Evolutionary conservation across 2,888 invertebrate genomes (phyloP), one percentile per base, ranked within the genome.

Genomic region (Polymixis flavicincta): DNA sequence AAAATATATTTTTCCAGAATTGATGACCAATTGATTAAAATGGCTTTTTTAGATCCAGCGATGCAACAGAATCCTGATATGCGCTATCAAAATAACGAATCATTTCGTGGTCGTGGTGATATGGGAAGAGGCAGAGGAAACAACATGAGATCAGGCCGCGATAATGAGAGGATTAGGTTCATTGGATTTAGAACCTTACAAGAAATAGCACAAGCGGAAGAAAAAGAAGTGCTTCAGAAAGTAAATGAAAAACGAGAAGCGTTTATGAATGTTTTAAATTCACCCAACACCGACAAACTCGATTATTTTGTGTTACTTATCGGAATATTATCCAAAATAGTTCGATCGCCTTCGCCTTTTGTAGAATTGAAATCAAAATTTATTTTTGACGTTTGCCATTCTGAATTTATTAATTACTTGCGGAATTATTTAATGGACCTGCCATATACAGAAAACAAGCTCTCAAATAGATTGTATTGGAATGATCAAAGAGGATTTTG

Each of bases 271-370:
- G 76, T 96, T 22, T 66, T 95, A 59, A 84, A 93, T 52, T 87
- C 89, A 22, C 89, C 90, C 3, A 71, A 79, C 52, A 90, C 92
- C 25, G 88, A 92, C 8, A 90, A 86, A 73, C 85, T 82, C 5
- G 96, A 97, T 85, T 80, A 93, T 37, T 92, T 92, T 80, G 90
- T 94, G 25, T 83, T 97, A 22, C 86, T 96, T 22, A 83, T 96
- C n/a, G 87, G 92, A 89, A 89, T 96, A 72, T 82, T 96, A 74
- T 89, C 93, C 5, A 96, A 95, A 91, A 87, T 94, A 6, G 92
- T 93, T 67, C 87, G 88, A 61, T 92, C 94, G 0, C 87, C 94
- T 0, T 92, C 94, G 0, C 87, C 94, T 0, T 95, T 95, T 75
- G 91, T 92, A 45, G 92, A 93, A 70, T 83, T 93, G 14, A 95